phyloP scores from a whole-genome alignment of 2,113 vertebrate species.

The Forbesichthys agassizii region DNA sequence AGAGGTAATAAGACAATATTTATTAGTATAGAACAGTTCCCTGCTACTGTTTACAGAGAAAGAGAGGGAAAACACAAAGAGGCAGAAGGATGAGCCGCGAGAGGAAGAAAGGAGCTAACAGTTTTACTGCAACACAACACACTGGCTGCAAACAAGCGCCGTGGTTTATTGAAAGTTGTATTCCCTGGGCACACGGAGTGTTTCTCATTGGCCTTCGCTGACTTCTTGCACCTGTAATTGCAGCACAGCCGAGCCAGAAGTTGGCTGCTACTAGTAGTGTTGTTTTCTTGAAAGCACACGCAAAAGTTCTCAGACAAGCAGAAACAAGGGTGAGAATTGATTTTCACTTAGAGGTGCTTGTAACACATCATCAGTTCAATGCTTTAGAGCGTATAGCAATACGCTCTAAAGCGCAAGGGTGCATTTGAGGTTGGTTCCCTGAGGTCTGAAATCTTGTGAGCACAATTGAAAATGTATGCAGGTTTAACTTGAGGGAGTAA shows the following conservation, averaged over 20 bases:
- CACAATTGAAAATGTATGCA: too few species aligned
- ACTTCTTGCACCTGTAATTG: constrained; percentile 24
- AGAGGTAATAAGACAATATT: too few species aligned
- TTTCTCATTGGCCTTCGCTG: constrained; percentile 45
- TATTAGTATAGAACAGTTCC: too few species aligned
- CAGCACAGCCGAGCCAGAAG: constrained; percentile 17
- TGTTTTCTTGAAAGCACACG: not conserved
- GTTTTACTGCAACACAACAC: not conserved
- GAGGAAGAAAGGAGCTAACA: not conserved
- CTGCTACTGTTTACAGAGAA: too few species aligned
- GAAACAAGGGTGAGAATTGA: constrained; percentile 23
- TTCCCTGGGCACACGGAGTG: constrained; percentile 30
- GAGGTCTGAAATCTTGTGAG: not conserved
- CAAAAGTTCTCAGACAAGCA: not conserved
- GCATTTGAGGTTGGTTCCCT: not conserved
- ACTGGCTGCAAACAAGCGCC: constrained; percentile 6
- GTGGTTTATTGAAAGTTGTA: constrained; percentile 5
- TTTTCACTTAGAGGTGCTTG: constrained; percentile 11
- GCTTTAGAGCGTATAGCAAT: not conserved
- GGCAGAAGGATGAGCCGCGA: not conserved
- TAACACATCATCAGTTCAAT: constrained; percentile 4
- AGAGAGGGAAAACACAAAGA: not conserved
- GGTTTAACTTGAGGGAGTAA: too few species aligned
- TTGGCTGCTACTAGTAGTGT: not conserved
- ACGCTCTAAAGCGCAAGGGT: constrained; percentile 7